Evolutionary conservation across 2,797 vertebrate species (phyloP).

Genomic region (Lithobates sylvaticus): DNA sequence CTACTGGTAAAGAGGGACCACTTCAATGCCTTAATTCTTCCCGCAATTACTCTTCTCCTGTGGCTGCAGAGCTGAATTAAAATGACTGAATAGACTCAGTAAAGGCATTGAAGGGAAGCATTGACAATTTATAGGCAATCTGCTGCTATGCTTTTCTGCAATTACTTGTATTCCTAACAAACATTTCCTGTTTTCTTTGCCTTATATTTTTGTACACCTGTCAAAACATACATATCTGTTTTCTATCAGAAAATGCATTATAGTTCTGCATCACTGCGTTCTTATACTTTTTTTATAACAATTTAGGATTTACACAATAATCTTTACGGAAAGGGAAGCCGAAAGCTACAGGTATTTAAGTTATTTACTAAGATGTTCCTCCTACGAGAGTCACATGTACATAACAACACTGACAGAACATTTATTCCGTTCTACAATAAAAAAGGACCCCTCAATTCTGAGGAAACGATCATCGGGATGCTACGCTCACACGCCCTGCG

Average conservation of each 20-base stretch:
- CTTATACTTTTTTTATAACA: too few species aligned
- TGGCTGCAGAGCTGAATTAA: slow-evolving; percentile 23
- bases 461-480: too few species aligned
- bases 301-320: too few species aligned
- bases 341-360: too few species aligned
- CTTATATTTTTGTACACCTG: slow-evolving; percentile 29
- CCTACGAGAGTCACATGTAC: too few species aligned
- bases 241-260: neutral
- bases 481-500: too few species aligned
- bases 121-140: slow-evolving; percentile 34
- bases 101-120: slow-evolving; percentile 29
- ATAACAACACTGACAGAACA: too few species aligned
- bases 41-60: neutral
- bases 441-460: too few species aligned
- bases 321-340: too few species aligned
- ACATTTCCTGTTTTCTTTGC: slow-evolving; percentile 41
- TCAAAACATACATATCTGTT: slow-evolving; percentile 14
- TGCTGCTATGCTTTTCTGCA: neutral
- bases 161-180: slow-evolving; percentile 8
- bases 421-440: too few species aligned
- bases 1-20: neutral
- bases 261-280: too few species aligned
- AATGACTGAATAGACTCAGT: neutral
- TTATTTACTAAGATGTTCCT: too few species aligned
- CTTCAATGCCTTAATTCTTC: slow-evolving; percentile 38